Evolutionary conservation across 2,113 vertebrate species (phyloP).

Genomic region (Microcebus murinus): DNA sequence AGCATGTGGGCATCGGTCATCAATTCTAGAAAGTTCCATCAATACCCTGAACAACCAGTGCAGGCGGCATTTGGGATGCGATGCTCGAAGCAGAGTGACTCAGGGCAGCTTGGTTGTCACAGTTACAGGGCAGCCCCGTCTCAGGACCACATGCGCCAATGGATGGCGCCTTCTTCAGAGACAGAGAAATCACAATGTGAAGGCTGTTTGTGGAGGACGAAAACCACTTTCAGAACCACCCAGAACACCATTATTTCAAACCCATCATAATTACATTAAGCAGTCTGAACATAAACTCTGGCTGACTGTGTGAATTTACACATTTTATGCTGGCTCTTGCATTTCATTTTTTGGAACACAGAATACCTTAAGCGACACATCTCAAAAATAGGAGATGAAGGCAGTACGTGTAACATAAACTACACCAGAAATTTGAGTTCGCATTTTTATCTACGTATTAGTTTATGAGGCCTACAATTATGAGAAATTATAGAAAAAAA

Average conservation of each 20-base stretch:
- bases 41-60: background rate
- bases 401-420: background rate
- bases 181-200: background rate
- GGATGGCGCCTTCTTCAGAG: background rate
- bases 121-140: fast-evolving
- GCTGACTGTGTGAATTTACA: background rate
- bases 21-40: background rate
- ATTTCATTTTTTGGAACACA: background rate
- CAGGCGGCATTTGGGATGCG: no score
- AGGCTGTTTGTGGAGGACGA: background rate
- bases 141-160: fast-evolving
- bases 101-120: no score
- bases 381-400: background rate
- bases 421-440: background rate
- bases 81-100: background rate
- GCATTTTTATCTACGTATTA: background rate
- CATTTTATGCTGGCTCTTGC: background rate
- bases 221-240: background rate
- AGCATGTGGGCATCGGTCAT: background rate
- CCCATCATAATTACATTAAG: background rate
- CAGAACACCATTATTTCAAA: background rate
- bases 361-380: background rate
- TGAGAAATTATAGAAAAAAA: background rate
- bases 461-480: background rate
- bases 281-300: background rate